These are phyloP conservation scores for Neodiprion virginianus DNA, from an alignment of 1,140 invertebrate genomes.

Conservation along the genomic window DNA sequence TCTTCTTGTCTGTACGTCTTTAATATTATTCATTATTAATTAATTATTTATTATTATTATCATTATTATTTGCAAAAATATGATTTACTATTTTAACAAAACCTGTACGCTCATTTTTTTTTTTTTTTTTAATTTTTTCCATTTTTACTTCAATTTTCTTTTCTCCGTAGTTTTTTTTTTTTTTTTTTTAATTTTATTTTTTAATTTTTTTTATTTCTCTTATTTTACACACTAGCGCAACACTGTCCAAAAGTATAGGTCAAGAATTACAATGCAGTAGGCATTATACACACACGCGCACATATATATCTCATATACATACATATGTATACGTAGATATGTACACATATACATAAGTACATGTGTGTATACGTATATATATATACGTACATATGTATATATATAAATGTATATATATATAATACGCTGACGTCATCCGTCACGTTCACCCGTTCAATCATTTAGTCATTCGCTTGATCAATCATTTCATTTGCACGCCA, in stretches of 20 bases:
- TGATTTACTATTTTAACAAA: slow-evolving; percentile 45
- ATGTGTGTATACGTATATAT: background rate
- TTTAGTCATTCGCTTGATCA: background rate
- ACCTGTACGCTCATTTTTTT: slow-evolving; percentile 29
- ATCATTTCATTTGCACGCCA: slow-evolving; percentile 18
- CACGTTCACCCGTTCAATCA: slow-evolving; percentile 34
- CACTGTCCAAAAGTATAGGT: slow-evolving; percentile 55
- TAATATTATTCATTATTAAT: slow-evolving; percentile 24
- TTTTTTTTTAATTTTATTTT: background rate
- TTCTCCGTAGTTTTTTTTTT: background rate
- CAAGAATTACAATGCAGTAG: slow-evolving; percentile 50
- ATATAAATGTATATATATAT: background rate
- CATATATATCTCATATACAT: slow-evolving; percentile 30
- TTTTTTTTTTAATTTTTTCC: slow-evolving; percentile 22
- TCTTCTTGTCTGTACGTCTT: slow-evolving; percentile 16
- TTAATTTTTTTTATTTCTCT: background rate
- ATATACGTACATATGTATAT: slow-evolving; percentile 20
- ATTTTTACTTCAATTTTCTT: background rate
- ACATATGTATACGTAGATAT: slow-evolving; percentile 2
- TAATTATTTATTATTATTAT: background rate
- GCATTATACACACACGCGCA: slow-evolving; percentile 25
- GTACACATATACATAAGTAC: background rate
- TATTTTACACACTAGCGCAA: slow-evolving; percentile 35
- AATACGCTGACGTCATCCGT: slow-evolving; percentile 8
- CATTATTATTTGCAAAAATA: slow-evolving; percentile 52